Evolutionary conservation across 1,140 invertebrate species (phyloP), one percentile per base, ranked within the genome.

Genomic region (Helicoverpa armigera): DNA sequence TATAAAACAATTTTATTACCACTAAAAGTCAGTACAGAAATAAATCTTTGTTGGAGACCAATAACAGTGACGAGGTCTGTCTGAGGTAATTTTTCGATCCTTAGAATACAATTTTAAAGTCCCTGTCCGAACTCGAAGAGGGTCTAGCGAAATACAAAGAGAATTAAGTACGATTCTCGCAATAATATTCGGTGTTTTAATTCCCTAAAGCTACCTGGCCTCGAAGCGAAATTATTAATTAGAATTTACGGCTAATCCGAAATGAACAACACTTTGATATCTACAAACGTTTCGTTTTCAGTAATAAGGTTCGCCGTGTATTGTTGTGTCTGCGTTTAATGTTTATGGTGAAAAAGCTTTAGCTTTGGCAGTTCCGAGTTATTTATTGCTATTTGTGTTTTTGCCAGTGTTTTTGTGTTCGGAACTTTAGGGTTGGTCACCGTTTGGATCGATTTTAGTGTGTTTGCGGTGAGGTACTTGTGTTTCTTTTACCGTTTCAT

Each of bases 331-430:
- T 77, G 73, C 56, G 18, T 31, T 51, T 51, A 18, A 77, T 77
- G 74, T 77, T 77, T 77, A 77, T 77, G 48, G 48, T 60, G 29
- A 77, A 77, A 77, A 61, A 77, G 60, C 74, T 54, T 29, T 29
- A 50, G 48, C 74, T 77, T 65, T 77, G 74, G 74, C 74, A 77
- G 74, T 77, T 77, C 29, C 18, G 74, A 77, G 74, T 77, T 67
- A 67, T 77, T 77, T 77, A 77, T 77, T 77, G 48, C 48, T 77
- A 65, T 77, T 77, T 77, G 74, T 77, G 74, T 77, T 77, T 70
- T 65, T 35, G 48, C 18, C 48, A 51, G 18, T 53, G 74, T 77
- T 77, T 77, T 77, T 67, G 48, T 65, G 50, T 35, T 65, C 35
- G 14, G 14, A 67, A 75, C 31, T 23, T 65, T 65, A 65, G 43